Percentiles rank a stretch among this genome's conserved stretches.
Conservation (phyloP, 2,113 vertebrate species). For the Bufo gargarizans region DNA sequence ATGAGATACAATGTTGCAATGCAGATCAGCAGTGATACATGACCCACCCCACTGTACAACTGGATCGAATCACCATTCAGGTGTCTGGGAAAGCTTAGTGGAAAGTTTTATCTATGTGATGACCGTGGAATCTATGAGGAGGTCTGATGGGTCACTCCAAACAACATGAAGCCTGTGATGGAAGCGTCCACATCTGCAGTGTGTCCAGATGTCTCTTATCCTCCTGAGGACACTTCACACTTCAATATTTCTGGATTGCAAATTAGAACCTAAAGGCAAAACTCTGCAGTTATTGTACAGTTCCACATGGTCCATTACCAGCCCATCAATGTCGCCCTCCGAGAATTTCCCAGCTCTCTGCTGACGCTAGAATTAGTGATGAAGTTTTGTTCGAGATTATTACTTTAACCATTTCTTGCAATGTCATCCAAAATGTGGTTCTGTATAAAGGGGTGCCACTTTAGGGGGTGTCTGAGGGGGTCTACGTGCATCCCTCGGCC, state of each 20-base stretch:
- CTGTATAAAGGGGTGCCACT: too few species aligned
- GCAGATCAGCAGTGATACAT: neutral
- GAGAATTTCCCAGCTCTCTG: conserved; percentile 1
- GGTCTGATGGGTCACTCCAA: neutral
- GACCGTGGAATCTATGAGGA: neutral
- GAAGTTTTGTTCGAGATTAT: neutral
- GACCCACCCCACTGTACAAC: neutral
- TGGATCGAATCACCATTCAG: neutral
- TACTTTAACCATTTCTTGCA: neutral
- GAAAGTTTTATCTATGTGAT: neutral
- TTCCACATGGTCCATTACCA: conserved; percentile 32
- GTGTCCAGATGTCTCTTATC: conserved; percentile 5
- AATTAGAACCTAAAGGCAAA: conserved; percentile 36
- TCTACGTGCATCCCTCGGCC: too few species aligned
- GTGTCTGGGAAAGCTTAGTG: neutral
- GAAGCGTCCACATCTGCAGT: neutral
- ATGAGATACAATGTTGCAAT: neutral
- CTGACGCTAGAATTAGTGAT: neutral
- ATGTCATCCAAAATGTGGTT: neutral
- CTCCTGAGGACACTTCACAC: neutral
- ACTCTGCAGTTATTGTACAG: conserved; percentile 19
- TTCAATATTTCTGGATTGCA: conserved; percentile 29
- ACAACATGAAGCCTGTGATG: neutral
- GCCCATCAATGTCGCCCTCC: conserved; percentile 27
- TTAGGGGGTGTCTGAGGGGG: too few species aligned